These are phyloP conservation scores for Drosophila virilis DNA, from an alignment of 1,140 invertebrate genomes.

Conservation along the genomic window DNA sequence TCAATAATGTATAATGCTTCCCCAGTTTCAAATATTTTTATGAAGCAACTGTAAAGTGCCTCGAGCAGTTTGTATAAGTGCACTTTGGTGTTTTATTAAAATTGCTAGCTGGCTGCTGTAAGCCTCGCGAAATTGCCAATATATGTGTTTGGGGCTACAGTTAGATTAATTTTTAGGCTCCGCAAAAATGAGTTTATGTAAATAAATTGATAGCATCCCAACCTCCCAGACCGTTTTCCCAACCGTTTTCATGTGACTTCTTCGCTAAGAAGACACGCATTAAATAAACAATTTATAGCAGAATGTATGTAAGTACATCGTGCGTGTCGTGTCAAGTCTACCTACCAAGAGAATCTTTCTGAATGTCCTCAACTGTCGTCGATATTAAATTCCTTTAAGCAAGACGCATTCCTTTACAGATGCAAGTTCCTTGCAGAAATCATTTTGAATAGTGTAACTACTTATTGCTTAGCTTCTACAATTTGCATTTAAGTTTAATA, in stretches of 20 bases:
- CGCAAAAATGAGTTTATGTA: constrained; percentile 11
- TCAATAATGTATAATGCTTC: constrained; percentile 28
- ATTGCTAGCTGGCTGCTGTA: constrained; percentile 17
- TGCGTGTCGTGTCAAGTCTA: too few relatives aligned
- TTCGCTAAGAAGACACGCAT: not conserved
- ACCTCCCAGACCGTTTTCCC: too few relatives aligned
- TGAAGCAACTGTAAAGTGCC: constrained; percentile 32
- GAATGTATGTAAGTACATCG: too few relatives aligned
- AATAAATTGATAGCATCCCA: constrained; percentile 2
- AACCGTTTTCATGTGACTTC: not conserved
- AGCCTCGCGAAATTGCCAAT: constrained; percentile 12
- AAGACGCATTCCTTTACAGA: too few relatives aligned
- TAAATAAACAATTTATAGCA: not conserved
- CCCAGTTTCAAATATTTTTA: constrained; percentile 19
- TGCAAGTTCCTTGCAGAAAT: too few relatives aligned
- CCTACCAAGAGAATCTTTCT: too few relatives aligned
- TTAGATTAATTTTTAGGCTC: constrained; percentile 23
- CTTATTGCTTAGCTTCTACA: too few relatives aligned
- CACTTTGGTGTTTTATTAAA: constrained; percentile 52
- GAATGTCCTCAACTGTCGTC: too few relatives aligned
- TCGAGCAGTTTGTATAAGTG: constrained; percentile 40
- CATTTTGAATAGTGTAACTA: too few relatives aligned
- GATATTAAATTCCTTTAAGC: too few relatives aligned
- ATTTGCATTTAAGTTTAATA: too few relatives aligned
- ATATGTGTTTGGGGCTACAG: constrained; percentile 1